Base-by-base conservation (phyloP, 2,113 vertebrate genomes). In the Eclectus roratus region DNA sequence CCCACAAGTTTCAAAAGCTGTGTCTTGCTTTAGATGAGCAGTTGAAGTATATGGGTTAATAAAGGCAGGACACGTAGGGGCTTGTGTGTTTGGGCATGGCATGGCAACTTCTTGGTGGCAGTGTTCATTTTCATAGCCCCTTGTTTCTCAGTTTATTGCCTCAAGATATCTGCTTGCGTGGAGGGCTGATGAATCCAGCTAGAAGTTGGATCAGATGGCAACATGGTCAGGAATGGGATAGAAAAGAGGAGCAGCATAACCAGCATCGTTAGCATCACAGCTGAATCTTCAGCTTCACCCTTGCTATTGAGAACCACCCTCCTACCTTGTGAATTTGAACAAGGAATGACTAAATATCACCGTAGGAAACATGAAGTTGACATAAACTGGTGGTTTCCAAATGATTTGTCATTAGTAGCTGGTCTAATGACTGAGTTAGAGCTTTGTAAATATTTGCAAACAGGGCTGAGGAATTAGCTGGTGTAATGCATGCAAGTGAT, bases 361-460 rank as follows among this genome's bases (percentile, higher is more conserved):
- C 7, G 10, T 13, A 0, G 33, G 85, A 65, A 73, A 66, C 91
- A 84, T 12, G 55, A 66, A 84, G 76, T n/a, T 93, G 91, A 14
- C 53, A 27, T 6, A 52, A 95, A 89, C 84, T 31, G 63, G 80
- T 68, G 9, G 78, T 39, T 91, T 91, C 87, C 84, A 82, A 92
- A 94, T 92, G 84, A 87, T 87, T 81, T 94, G 78, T 96, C 28
- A 76, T 58, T 58, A 94, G 93, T 87, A 61, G 61, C 81, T 10
- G 64, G 33, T 31, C 66, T 93, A 96, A 96, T 94, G 95, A 91
- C 64, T 5, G 94, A 86, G 73, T 65, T 81, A n/a, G 63, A 95
- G 84, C 86, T 93, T 25, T 64, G 89, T 92, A 94, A 96, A 97
- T 96, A 94, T 97, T 96, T 96, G 95, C 91, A 78, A 68, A 24